Evolutionary conservation across 2,113 vertebrate species (phyloP).

Genomic region (Climacteris rufus): DNA sequence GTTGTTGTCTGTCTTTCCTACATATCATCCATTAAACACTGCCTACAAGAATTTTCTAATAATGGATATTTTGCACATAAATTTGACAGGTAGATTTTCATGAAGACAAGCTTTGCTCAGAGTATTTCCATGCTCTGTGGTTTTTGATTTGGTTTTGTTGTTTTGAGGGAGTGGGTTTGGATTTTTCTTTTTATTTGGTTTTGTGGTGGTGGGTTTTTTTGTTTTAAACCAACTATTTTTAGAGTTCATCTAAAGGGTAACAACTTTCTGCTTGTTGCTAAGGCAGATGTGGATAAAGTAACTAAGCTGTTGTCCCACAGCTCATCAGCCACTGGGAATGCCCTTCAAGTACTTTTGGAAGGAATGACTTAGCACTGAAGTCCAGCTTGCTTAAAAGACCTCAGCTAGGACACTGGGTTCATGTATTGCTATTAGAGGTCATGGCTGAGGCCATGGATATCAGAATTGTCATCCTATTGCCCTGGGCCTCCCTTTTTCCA

Average conservation of each 20-base stretch:
- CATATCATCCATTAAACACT: background rate
- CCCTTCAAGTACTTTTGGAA: background rate
- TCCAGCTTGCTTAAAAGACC: background rate
- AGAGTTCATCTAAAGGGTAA: background rate
- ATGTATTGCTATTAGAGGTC: background rate
- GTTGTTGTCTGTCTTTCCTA: background rate
- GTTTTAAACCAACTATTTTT: background rate
- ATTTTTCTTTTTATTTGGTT: background rate
- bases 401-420: background rate
- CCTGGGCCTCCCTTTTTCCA: background rate
- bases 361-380: background rate
- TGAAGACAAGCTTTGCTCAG: background rate
- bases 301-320: background rate
- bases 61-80: background rate
- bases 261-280: background rate
- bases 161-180: background rate
- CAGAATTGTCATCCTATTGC: background rate
- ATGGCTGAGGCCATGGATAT: background rate
- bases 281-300: background rate
- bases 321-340: background rate
- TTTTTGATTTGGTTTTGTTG: background rate
- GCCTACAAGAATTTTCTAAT: background rate
- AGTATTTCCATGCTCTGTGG: background rate
- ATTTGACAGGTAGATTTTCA: background rate
- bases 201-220: background rate